Conservation (phyloP, 1,140 invertebrate genomes). For the Triops cancriformis region DNA sequence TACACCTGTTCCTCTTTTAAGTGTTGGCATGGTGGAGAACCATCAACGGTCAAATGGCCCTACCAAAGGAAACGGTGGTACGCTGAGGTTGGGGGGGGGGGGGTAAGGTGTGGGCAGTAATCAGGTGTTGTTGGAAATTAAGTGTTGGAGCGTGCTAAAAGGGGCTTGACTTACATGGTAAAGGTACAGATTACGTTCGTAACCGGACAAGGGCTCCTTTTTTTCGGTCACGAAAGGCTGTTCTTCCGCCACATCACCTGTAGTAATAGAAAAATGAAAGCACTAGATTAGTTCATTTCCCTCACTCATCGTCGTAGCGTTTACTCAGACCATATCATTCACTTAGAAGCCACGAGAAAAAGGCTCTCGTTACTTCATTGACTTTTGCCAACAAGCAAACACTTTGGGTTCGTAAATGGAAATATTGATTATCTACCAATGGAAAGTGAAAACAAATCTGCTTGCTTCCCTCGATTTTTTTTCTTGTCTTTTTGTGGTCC, state of each 20-base stretch:
- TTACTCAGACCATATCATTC: neutral
- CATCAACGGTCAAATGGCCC: neutral
- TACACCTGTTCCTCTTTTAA: neutral
- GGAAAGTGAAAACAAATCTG: too few relatives aligned
- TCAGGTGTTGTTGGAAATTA: slow-evolving; percentile 23
- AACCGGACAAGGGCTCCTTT: slow-evolving; percentile 53
- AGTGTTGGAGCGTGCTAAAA: slow-evolving; percentile 20
- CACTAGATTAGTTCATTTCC: neutral
- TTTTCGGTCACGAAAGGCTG: slow-evolving; percentile 48
- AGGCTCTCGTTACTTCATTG: too few relatives aligned
- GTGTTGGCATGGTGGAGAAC: neutral
- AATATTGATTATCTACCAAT: too few relatives aligned
- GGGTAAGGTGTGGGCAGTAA: slow-evolving; percentile 12
- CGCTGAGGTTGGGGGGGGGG: too few relatives aligned
- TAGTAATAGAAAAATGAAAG: slow-evolving; percentile 14
- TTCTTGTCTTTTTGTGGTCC: neutral
- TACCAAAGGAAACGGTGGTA: too few relatives aligned
- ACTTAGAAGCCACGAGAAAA: too few relatives aligned
- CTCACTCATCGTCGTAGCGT: neutral
- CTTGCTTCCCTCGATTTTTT: too few relatives aligned
- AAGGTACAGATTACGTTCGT: slow-evolving; percentile 62
- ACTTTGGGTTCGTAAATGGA: too few relatives aligned
- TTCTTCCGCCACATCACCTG: slow-evolving; percentile 56
- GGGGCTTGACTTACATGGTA: slow-evolving; percentile 50
- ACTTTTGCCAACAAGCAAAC: too few relatives aligned